These are phyloP conservation scores for Umimayanthus chanpuru DNA, from an alignment of 92 coral and sea anemone species.

Conservation along the genomic window DNA sequence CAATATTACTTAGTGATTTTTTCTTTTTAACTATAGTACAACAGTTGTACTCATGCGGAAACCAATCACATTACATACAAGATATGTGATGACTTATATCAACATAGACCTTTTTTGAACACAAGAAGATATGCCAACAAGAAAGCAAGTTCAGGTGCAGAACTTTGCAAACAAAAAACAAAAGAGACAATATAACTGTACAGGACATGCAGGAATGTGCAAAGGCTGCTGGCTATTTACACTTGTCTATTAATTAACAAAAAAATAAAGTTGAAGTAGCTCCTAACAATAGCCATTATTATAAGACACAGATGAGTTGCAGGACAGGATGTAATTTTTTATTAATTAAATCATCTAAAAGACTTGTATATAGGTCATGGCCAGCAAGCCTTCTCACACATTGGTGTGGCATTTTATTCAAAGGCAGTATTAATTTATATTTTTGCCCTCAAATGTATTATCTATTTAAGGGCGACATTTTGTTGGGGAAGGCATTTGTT, in stretches of 20 bases:
- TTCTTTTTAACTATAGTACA: no score
- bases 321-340: slow-evolving; percentile 2
- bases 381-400: slow-evolving; percentile 13
- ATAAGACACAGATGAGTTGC: not conserved
- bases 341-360: not conserved
- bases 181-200: not conserved
- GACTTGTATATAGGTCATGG: not conserved
- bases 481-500: slow-evolving; percentile 15
- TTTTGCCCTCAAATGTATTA: slow-evolving; percentile 1
- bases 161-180: slow-evolving; percentile 6
- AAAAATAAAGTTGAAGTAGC: slow-evolving; percentile 15
- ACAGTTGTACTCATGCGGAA: no score
- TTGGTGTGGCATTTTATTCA: not conserved
- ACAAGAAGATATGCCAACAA: slow-evolving; percentile 7
- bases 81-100: no score
- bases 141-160: not conserved
- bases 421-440: slow-evolving; percentile 4
- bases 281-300: slow-evolving; percentile 3
- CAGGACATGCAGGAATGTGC: not conserved
- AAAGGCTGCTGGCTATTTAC: not conserved
- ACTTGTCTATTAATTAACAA: not conserved
- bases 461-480: slow-evolving; percentile 3
- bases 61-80: no score
- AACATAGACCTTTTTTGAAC: slow-evolving; percentile 6
- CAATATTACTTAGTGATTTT: no score